These are phyloP conservation scores for Forbesichthys papilliferus DNA, from an alignment of 2,113 vertebrate genomes.

Conservation along the genomic window DNA sequence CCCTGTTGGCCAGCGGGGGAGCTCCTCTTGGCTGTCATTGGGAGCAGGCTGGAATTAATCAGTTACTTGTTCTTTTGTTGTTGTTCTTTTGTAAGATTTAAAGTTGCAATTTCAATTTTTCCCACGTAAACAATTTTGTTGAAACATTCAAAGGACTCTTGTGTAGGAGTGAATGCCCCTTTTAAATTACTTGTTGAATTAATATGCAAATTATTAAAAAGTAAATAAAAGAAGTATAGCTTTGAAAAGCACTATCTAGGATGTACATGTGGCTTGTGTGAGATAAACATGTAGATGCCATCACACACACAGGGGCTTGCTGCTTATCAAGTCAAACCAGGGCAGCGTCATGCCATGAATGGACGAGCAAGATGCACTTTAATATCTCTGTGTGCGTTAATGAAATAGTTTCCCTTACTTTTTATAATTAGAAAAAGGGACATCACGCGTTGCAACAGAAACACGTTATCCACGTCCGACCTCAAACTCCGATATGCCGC, in stretches of 20 bases:
- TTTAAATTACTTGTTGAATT: background rate
- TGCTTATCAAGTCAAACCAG: slow-evolving; percentile 55
- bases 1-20: slow-evolving; percentile 59
- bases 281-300: slow-evolving; percentile 53
- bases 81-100: background rate
- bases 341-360: slow-evolving; percentile 36
- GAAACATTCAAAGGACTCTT: slow-evolving; percentile 17
- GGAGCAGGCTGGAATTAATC: no score
- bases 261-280: slow-evolving; percentile 27
- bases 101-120: background rate
- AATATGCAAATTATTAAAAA: slow-evolving; percentile 3
- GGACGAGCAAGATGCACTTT: slow-evolving; percentile 23
- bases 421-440: background rate
- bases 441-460: slow-evolving; percentile 4
- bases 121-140: slow-evolving; percentile 8
- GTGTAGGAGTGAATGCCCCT: no score
- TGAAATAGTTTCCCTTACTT: background rate
- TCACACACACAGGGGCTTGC: background rate
- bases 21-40: slow-evolving; percentile 62
- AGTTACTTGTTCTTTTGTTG: background rate
- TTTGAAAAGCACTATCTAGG: slow-evolving; percentile 16
- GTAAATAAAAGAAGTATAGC: background rate
- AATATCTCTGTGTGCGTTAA: background rate
- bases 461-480: slow-evolving; percentile 44
- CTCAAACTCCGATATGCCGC: slow-evolving; percentile 56